These are phyloP conservation scores for Chironomus striatipennis DNA, from an alignment of 1,140 invertebrate genomes.

Conservation along the genomic window DNA sequence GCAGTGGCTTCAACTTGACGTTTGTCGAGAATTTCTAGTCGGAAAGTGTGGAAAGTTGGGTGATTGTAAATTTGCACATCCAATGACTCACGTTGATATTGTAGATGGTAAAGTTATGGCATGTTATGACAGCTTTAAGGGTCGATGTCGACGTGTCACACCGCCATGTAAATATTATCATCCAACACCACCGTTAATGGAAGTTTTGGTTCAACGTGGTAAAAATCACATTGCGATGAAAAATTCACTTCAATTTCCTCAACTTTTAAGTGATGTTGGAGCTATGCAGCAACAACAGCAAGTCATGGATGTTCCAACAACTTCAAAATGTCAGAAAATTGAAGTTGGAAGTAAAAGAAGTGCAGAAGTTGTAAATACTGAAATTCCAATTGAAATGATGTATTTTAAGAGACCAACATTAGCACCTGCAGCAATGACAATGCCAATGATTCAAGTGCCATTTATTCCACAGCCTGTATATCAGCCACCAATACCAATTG, in stretches of 20 bases:
- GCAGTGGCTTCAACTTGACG: slow-evolving; percentile 5
- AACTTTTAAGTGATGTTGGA: not conserved
- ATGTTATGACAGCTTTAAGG: not conserved
- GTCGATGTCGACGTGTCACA: not conserved
- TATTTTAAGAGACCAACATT: not conserved
- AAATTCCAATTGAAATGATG: slow-evolving; percentile 5
- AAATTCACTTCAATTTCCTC: not conserved
- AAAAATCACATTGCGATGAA: not conserved
- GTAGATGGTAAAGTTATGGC: not conserved
- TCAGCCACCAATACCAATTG: not conserved
- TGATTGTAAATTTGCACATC: not conserved
- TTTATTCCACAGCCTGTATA: not conserved
- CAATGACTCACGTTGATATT: not conserved
- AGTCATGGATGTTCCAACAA: not conserved
- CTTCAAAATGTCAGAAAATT: not conserved
- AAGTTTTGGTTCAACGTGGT: not conserved
- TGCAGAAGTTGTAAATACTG: not conserved
- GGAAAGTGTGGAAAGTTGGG: not conserved
- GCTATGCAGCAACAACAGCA: not conserved
- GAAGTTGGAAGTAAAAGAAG: not conserved
- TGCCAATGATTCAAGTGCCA: not conserved
- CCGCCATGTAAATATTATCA: slow-evolving; percentile 13
- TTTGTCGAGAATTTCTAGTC: not conserved
- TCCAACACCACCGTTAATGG: not conserved
- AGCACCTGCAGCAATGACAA: not conserved